Percentiles rank a stretch among this genome's conserved stretches.
These are phyloP conservation scores for Achroia grisella DNA, from an alignment of 1,140 invertebrate species.

Conservation along the genomic window DNA sequence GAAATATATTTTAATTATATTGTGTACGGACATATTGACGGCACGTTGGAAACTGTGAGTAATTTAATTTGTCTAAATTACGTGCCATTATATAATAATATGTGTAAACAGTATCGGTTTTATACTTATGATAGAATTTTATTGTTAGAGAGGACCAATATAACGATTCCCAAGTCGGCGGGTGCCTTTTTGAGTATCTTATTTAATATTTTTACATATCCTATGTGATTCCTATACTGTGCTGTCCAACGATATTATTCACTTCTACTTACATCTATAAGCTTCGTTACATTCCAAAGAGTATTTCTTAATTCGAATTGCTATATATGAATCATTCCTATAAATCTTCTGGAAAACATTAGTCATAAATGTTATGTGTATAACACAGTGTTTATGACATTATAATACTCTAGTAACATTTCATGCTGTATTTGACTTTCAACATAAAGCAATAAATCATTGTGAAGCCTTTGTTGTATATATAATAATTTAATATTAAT, in stretches of 20 bases:
- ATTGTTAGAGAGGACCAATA: constrained; percentile 50
- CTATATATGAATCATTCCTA: constrained; percentile 51
- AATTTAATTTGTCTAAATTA: constrained; percentile 10
- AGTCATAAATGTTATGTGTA: constrained; percentile 38
- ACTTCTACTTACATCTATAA: constrained; percentile 20
- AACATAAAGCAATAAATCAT: constrained; percentile 54
- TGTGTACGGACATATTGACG: constrained; percentile 23
- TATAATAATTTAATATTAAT: constrained; percentile 30
- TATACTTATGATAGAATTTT: constrained; percentile 17
- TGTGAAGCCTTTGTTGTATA: constrained; percentile 51
- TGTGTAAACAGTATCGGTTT: constrained; percentile 7
- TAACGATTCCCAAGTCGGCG: constrained; percentile 22
- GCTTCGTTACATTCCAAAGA: constrained; percentile 70
- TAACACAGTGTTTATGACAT: constrained; percentile 26
- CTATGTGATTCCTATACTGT: constrained; percentile 17
- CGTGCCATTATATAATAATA: constrained; percentile 25
- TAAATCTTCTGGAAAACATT: constrained; percentile 26
- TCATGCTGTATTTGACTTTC: constrained; percentile 10
- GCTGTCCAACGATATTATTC: constrained; percentile 12
- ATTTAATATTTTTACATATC: constrained; percentile 39
- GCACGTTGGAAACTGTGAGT: constrained; percentile 6
- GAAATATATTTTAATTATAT: constrained; percentile 8
- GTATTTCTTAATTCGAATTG: constrained; percentile 40
- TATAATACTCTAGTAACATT: constrained; percentile 9
- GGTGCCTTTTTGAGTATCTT: constrained; percentile 54